Conservation (phyloP, 2,113 vertebrate genomes). For the Fulmarus glacialis region DNA sequence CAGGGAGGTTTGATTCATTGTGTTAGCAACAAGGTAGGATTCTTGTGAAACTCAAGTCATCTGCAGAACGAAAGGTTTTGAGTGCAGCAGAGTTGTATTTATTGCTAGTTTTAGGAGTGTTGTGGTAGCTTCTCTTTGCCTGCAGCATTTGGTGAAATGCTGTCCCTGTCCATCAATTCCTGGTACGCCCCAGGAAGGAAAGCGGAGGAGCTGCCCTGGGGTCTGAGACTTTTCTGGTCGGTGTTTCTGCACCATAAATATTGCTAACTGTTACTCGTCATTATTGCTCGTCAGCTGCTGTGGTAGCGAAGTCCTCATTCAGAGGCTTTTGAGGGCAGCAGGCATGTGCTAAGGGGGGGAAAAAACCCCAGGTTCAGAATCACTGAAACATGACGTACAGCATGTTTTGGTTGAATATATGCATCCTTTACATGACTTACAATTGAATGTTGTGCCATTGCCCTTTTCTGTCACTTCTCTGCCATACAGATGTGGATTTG, state of each 20-base stretch:
- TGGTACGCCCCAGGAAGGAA: background rate
- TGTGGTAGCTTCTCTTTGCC: background rate
- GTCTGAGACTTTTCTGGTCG: background rate
- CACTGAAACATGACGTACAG: background rate
- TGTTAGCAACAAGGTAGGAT: background rate
- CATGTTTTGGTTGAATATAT: background rate
- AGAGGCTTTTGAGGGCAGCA: background rate
- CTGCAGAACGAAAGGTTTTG: background rate
- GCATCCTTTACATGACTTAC: background rate
- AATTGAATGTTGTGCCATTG: background rate
- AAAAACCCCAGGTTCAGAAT: background rate
- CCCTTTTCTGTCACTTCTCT: background rate
- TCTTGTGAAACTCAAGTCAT: background rate
- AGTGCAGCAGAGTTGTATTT: background rate
- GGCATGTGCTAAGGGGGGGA: background rate
- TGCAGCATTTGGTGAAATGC: background rate
- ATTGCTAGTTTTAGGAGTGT: background rate
- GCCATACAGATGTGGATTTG: background rate
- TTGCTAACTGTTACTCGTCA: background rate
- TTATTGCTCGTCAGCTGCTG: accelerated
- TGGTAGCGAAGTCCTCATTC: background rate
- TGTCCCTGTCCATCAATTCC: background rate
- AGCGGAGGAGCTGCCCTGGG: background rate
- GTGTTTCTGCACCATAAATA: background rate
- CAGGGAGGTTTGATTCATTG: background rate